Evolutionary conservation across 1,140 invertebrate genomes (phyloP).

Genomic region (Pseudomyrmex sp.): DNA sequence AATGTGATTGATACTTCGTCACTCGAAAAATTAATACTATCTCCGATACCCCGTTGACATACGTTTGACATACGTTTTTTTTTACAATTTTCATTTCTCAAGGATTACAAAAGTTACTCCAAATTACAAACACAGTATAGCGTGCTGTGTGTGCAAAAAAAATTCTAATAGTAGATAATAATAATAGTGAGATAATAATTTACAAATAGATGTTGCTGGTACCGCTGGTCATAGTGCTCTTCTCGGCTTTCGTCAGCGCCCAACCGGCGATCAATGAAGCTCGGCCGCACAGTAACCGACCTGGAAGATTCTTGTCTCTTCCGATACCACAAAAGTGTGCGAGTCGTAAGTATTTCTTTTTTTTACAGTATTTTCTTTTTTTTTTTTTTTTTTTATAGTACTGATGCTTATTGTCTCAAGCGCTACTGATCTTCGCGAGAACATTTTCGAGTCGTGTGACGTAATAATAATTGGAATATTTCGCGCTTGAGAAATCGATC

Average conservation of each 20-base stretch:
- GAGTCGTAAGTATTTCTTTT: slow-evolving; percentile 88
- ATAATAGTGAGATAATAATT: not conserved
- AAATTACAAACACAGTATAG: not conserved
- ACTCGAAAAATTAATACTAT: too few species aligned
- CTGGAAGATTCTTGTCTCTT: slow-evolving; percentile 92
- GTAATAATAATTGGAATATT: not conserved
- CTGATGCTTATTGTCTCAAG: not conserved
- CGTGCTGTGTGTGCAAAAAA: not conserved
- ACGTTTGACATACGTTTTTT: not conserved
- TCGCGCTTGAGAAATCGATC: too few species aligned
- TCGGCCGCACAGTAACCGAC: slow-evolving; percentile 83
- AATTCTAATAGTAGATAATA: not conserved
- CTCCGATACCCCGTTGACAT: too few species aligned
- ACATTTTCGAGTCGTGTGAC: not conserved
- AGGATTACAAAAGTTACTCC: slow-evolving; percentile 4
- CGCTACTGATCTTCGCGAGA: not conserved
- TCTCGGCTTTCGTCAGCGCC: slow-evolving; percentile 76
- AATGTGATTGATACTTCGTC: too few species aligned
- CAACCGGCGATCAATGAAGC: slow-evolving; percentile 83
- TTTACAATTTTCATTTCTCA: not conserved
- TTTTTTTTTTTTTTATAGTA: not conserved
- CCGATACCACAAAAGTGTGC: slow-evolving; percentile 92
- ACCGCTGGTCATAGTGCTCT: slow-evolving; percentile 78
- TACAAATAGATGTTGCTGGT: slow-evolving; percentile 80
- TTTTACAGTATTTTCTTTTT: too few species aligned